Conservation (phyloP, 2,888 invertebrate species). For the Himalopsyche anomala region DNA sequence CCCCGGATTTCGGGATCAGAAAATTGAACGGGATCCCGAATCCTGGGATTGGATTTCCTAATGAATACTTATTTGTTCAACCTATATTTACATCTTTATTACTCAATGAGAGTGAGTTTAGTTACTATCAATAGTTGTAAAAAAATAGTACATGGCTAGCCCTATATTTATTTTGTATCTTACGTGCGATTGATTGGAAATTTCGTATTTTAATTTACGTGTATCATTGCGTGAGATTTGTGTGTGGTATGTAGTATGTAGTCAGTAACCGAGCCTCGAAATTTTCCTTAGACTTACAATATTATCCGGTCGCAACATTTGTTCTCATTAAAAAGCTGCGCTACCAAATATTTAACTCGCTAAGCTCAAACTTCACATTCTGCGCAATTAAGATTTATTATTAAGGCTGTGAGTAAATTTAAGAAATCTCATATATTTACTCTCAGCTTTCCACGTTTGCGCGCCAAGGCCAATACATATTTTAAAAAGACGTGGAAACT, state of each 20-base stretch:
- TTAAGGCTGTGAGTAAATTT: constrained; percentile 55
- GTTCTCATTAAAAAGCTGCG: constrained; percentile 46
- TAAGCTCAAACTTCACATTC: constrained; percentile 50
- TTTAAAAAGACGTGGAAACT: constrained; percentile 55
- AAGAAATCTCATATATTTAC: constrained; percentile 63
- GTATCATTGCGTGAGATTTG: background rate
- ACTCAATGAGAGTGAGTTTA: too few species aligned
- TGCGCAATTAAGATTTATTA: constrained; percentile 64
- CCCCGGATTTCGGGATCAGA: too few species aligned
- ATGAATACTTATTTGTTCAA: too few species aligned
- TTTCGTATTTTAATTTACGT: too few species aligned
- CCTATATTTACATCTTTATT: too few species aligned
- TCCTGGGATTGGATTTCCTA: too few species aligned
- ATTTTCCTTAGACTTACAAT: background rate
- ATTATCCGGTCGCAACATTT: constrained; percentile 10
- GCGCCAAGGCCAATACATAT: constrained; percentile 21
- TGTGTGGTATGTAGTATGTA: background rate
- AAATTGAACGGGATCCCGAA: too few species aligned
- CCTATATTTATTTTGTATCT: too few species aligned
- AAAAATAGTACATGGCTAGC: too few species aligned
- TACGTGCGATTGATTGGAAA: too few species aligned
- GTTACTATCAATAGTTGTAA: too few species aligned
- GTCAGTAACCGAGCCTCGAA: background rate
- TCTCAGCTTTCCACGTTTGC: constrained; percentile 48
- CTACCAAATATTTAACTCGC: background rate